phyloP scores from a whole-genome alignment of 2,797 vertebrate genomes.

The Columba guinea region DNA sequence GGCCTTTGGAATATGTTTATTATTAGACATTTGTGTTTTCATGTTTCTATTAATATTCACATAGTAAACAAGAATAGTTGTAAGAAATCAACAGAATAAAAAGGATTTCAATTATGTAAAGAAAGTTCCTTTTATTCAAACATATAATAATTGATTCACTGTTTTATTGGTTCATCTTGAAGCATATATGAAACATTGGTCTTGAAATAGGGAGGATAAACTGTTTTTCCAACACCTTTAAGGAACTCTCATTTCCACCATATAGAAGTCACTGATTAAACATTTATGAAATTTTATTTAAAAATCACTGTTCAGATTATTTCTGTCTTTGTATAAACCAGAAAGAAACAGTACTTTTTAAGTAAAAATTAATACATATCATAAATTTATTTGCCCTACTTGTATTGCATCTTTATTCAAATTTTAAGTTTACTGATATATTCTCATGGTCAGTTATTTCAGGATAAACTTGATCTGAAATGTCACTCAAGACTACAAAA shows the following conservation, averaged over 20 bases:
- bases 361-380: background rate
- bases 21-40: background rate
- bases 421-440: constrained; percentile 15
- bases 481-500: constrained; percentile 27
- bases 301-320: background rate
- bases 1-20: background rate
- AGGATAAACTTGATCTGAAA: constrained; percentile 47
- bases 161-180: background rate
- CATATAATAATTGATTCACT: background rate
- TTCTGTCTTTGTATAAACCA: background rate
- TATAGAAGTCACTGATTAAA: background rate
- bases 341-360: background rate
- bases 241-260: background rate
- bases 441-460: constrained; percentile 49
- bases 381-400: background rate
- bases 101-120: background rate
- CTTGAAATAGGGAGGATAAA: background rate
- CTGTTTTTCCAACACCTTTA: background rate
- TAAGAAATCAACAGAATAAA: background rate
- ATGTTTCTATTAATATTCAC: background rate
- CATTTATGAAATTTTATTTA: background rate
- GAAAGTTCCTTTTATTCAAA: background rate
- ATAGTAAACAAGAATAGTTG: background rate
- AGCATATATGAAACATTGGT: background rate
- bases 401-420: constrained; percentile 8